A percentile compares a stretch with the other conserved stretches of the same genome.
phyloP scores from a whole-genome alignment of 2,113 vertebrate genomes.

The Mixornis gularis region DNA sequence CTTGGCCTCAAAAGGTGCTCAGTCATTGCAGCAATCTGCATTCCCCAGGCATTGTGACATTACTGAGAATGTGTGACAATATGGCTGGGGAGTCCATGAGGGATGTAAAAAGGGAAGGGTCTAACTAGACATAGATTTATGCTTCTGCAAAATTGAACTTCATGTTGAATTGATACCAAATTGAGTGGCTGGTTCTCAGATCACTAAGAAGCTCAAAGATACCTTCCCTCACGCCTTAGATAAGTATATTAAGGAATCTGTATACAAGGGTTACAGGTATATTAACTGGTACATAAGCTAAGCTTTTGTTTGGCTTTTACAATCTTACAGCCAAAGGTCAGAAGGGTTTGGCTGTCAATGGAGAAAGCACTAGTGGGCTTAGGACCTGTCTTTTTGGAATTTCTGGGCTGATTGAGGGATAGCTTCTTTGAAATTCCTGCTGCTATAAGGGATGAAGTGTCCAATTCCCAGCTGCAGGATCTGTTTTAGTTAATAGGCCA shows the following conservation, averaged over 20 bases:
- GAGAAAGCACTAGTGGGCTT: fast-evolving
- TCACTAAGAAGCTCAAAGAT: not conserved
- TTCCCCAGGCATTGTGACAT: not conserved
- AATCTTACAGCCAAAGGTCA: fast-evolving
- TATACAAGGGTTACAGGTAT: not conserved
- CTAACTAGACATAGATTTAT: not conserved
- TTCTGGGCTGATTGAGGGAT: not conserved
- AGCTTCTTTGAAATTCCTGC: not conserved
- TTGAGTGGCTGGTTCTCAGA: not conserved
- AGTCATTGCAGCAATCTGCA: fast-evolving
- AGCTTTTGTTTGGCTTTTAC: not conserved
- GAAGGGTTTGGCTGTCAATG: not conserved
- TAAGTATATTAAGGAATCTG: not conserved
- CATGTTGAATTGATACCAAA: not conserved
- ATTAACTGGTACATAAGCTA: not conserved
- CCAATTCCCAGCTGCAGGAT: not conserved
- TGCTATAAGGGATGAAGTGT: fast-evolving
- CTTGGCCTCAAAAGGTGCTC: not conserved
- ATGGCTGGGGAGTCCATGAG: not conserved
- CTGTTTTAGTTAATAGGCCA: not conserved
- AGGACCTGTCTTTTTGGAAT: not conserved
- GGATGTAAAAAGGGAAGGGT: not conserved
- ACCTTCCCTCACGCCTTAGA: not conserved
- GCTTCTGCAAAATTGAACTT: not conserved
- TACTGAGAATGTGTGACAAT: not conserved